Evolutionary conservation across 1,140 invertebrate genomes (phyloP).

Genomic region (Hyphantria cunea): DNA sequence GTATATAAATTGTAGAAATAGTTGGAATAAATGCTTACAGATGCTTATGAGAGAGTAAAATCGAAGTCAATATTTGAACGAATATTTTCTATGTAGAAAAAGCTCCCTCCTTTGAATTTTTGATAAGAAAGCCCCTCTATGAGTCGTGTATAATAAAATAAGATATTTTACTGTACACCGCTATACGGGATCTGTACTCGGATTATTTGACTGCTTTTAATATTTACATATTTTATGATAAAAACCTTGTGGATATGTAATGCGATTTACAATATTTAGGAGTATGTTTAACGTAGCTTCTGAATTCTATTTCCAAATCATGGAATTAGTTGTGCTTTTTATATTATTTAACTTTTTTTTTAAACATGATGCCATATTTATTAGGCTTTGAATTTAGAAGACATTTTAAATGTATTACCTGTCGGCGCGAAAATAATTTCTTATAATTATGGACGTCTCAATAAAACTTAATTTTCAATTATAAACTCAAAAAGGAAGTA

Average conservation of each 20-base stretch:
- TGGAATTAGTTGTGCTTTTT: background rate
- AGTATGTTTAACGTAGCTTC: background rate
- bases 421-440: too few relatives aligned
- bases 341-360: background rate
- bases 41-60: background rate
- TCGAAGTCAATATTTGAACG: slow-evolving; percentile 26
- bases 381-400: background rate
- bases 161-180: slow-evolving; percentile 22
- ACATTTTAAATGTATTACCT: background rate
- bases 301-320: background rate
- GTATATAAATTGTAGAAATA: too few relatives aligned
- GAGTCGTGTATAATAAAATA: slow-evolving; percentile 26
- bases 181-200: slow-evolving; percentile 12
- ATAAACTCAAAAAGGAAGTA: too few relatives aligned
- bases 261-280: slow-evolving; percentile 24
- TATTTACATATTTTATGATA: slow-evolving; percentile 34
- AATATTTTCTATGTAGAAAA: slow-evolving; percentile 16
- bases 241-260: slow-evolving; percentile 25
- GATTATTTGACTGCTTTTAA: slow-evolving; percentile 29
- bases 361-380: too few relatives aligned
- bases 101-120: slow-evolving; percentile 36
- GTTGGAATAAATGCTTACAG: background rate
- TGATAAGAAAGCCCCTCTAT: slow-evolving; percentile 37
- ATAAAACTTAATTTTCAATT: too few relatives aligned
- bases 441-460: too few relatives aligned